Base-by-base conservation (phyloP, 2,888 invertebrate species). In the Rugalucina vietnamica region DNA sequence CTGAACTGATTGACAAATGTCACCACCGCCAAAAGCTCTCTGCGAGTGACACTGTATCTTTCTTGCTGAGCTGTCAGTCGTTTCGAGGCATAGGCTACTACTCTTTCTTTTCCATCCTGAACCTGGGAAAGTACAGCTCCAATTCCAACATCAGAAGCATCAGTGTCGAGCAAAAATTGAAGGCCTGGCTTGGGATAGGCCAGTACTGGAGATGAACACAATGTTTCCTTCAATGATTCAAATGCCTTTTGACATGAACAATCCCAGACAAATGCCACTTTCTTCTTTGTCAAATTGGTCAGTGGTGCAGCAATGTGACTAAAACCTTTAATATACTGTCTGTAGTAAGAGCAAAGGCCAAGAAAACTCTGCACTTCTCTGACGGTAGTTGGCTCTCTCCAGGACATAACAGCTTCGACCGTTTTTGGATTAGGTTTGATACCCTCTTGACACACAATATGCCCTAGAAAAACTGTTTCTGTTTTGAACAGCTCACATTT, bases 101-200 rank as follows among this genome's bases (percentile, higher is more conserved):
- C 29, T 21, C 69, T 24, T 36, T 69, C 69, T 36, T 34, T 18
- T 4, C 18, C 10, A 14, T 69, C 18, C 43, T 87, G 86, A 8
- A 82, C 49, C 69, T 88, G 88, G 1, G 84, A 84, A 4, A 88
- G 50, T 21, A 79, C 76, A 29, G 49, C 79, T 21, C 87, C 87
- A 1, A 85, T 54, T 4, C 70, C 82, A 3, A 32, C 57, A 34
- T 82, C 74, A 39, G 65, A 72, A 1, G 87, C 85, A 74, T 85
- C 87, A 4, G 83, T 83, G 50, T 87, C 85, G 2, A 88, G 29
- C 8, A 88, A 79, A 50, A 81, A 85, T 18, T 54, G 32, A 12
- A 70, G 76, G 3, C 60, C 74, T n/a, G 70, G 43, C 32, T 72
- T 36, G n/a, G 80, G 86, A 73, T 80, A 86, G n/a, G 79, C 85